Evolutionary conservation across 1,140 invertebrate genomes (phyloP), one percentile per base, ranked within the genome.

Genomic region (Babylonia areolata): DNA sequence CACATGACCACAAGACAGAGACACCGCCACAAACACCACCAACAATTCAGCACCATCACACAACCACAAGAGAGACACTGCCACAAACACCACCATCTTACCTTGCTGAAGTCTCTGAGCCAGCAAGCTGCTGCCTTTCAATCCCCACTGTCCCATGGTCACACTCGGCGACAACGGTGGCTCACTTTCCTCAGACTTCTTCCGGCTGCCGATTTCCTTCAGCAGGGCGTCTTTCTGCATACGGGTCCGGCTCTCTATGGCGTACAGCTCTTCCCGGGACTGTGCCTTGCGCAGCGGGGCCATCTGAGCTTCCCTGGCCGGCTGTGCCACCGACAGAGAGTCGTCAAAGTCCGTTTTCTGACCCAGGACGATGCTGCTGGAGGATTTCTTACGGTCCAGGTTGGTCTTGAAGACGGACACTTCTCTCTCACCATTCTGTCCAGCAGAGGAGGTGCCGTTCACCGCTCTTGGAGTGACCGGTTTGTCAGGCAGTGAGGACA

Each of bases 361-460:
- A 33, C 78, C 78, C 6, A 84, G 39, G 3, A 73, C 23, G 42
- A 84, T 84, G 35, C 64, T 71, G 69, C 82, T 84, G 64, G 39
- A 75, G 64, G 82, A 84, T 73, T 84, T 84, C 69, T 84, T 71
- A 6, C 82, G 64, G 35, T 84, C 82, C 12, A 84, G 31, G 40
- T 84, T 84, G 17, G 82, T 84, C 23, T 39, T 69, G 31, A 46
- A 73, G 3, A 35, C 6, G 17, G 37, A 33, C 33, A 40, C 31
- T 84, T 46, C 82, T 11, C 35, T 42, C n/a, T 73, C 78, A n/a
- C 78, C 46, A 33, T 80, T 80, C 40, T 77, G 75, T 11, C 33
- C 33, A 9, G 23, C n/a, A n/a, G n/a, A n/a, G 3, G 64, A 37
- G 31, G 35, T 3, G 15, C 54, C 15, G 23, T 64, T 64, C 58